Conservation (phyloP, 2,888 invertebrate genomes). For the Alloscopus bannaensis region DNA sequence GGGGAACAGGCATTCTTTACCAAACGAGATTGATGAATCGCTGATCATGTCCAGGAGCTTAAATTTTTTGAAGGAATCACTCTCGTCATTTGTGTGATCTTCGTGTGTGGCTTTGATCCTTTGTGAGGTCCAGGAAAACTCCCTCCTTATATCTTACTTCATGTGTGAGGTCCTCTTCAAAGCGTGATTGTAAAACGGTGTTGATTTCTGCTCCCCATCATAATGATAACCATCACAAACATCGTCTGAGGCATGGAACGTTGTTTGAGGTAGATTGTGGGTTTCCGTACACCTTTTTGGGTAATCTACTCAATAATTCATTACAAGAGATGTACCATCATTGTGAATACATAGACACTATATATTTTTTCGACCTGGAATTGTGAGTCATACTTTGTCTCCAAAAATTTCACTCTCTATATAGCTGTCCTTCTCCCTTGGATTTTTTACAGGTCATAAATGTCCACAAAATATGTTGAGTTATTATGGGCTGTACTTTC, state of each 20-base stretch:
- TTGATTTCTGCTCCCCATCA: constrained; percentile 57
- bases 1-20: background rate
- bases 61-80: constrained; percentile 2
- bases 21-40: constrained; percentile 59
- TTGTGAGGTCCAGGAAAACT: constrained; percentile 48
- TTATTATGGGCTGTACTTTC: no score
- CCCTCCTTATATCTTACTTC: background rate
- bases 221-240: no score
- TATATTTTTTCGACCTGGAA: no score
- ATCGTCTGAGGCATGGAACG: no score
- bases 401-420: constrained; percentile 33
- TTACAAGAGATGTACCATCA: no score
- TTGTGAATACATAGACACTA: no score
- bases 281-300: no score
- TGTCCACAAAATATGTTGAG: no score
- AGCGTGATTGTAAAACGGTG: constrained; percentile 43
- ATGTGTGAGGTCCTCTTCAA: constrained; percentile 7
- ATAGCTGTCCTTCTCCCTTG: background rate
- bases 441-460: background rate
- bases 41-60: constrained; percentile 62
- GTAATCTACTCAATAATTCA: no score
- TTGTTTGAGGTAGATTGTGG: no score
- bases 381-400: no score
- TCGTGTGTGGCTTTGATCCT: constrained; percentile 62
- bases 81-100: constrained; percentile 25